A percentile compares a stretch with the other conserved stretches of the same genome.
Evolutionary conservation across 2,888 invertebrate species (phyloP).

Genomic region (Adela reaumurella): DNA sequence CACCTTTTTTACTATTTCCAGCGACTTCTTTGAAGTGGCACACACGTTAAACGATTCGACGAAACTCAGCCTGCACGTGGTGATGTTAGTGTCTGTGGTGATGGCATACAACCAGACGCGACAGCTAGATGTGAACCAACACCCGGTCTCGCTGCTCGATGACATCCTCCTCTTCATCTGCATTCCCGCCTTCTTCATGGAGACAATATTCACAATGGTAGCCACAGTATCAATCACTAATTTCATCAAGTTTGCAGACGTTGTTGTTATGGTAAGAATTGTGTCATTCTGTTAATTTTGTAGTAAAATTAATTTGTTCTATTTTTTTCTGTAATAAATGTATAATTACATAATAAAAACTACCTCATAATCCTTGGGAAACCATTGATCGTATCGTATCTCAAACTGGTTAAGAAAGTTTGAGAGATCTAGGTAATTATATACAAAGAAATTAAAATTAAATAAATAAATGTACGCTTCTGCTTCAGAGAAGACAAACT

Average conservation of each 20-base stretch:
- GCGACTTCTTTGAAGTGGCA: constrained; percentile 45
- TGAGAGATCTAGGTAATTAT: no score
- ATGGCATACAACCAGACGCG: constrained; percentile 62
- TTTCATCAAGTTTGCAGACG: constrained; percentile 47
- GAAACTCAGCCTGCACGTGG: constrained; percentile 47
- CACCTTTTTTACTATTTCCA: no score
- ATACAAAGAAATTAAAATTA: no score
- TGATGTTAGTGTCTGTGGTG: constrained; percentile 57
- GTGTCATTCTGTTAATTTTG: not conserved
- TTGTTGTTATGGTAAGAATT: constrained; percentile 50
- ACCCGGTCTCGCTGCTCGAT: constrained; percentile 63
- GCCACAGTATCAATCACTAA: constrained; percentile 58
- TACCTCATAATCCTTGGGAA: no score
- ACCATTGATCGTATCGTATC: no score
- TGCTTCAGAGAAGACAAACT: no score
- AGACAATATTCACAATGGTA: constrained; percentile 64
- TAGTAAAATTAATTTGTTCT: constrained; percentile 2
- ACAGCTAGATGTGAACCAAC: constrained; percentile 62
- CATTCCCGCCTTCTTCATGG: constrained; percentile 68
- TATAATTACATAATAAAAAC: not conserved
- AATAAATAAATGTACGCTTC: no score
- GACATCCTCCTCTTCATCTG: constrained; percentile 69
- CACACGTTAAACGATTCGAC: constrained; percentile 48
- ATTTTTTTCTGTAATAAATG: no score
- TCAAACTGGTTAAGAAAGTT: no score